Evolutionary conservation across 2,888 invertebrate genomes (phyloP).

Genomic region (Branchellion lobata): DNA sequence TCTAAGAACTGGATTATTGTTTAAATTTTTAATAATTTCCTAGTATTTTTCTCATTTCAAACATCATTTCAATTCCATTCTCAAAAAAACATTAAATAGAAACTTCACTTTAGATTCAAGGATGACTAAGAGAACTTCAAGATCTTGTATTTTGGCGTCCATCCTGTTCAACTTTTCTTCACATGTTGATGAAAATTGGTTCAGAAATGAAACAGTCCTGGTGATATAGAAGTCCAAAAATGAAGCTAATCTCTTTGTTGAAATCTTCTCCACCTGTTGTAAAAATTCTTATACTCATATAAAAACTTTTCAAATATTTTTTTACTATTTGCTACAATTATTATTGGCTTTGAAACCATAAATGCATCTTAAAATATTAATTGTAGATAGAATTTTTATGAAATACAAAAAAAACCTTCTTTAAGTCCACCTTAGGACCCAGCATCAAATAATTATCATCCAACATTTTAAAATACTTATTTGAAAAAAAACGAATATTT

Average conservation of each 20-base stretch:
- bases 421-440: slow-evolving; percentile 13
- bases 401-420: background rate
- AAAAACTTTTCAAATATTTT: too few relatives aligned
- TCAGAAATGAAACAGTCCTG: slow-evolving; percentile 16
- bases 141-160: slow-evolving; percentile 17
- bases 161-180: slow-evolving; percentile 14
- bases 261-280: background rate
- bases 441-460: slow-evolving; percentile 15
- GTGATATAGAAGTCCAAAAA: slow-evolving; percentile 28
- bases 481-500: too few relatives aligned
- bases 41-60: too few relatives aligned
- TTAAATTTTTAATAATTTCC: too few relatives aligned
- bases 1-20: too few relatives aligned
- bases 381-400: background rate
- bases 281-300: background rate
- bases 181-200: slow-evolving; percentile 6
- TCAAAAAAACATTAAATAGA: too few relatives aligned
- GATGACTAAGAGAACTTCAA: slow-evolving; percentile 18
- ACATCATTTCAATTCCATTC: too few relatives aligned
- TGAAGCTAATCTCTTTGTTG: slow-evolving; percentile 4
- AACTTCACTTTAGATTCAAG: slow-evolving; percentile 31
- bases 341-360: too few relatives aligned
- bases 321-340: too few relatives aligned
- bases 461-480: slow-evolving; percentile 3
- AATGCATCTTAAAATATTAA: background rate